Conservation (phyloP, 2,888 invertebrate genomes). For the Lacanobia wlatinum region DNA sequence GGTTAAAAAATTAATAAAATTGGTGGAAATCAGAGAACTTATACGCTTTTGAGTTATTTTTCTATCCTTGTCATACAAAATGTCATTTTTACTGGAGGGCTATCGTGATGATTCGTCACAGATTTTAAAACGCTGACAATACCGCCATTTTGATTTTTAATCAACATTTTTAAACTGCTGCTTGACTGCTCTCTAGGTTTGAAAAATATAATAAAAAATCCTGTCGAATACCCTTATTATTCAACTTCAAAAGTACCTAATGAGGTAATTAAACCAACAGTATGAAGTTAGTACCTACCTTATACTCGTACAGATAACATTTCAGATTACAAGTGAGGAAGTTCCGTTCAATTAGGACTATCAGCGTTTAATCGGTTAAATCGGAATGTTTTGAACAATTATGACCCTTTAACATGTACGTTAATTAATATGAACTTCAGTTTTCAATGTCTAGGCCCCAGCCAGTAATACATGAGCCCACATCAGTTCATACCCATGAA, state of each 20-base stretch:
- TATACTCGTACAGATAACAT: not conserved
- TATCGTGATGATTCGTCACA: too few species aligned
- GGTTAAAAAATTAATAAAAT: too few species aligned
- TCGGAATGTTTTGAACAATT: conserved; percentile 62
- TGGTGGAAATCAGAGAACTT: too few species aligned
- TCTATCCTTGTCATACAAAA: too few species aligned
- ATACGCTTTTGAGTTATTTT: too few species aligned
- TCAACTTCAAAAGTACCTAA: not conserved
- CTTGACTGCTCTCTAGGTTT: too few species aligned
- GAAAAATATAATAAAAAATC: too few species aligned
- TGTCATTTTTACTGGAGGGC: too few species aligned
- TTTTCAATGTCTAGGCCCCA: conserved; percentile 67
- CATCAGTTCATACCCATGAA: not conserved
- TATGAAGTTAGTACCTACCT: not conserved
- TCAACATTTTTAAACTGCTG: too few species aligned
- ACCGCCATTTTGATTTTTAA: too few species aligned
- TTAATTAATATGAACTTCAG: conserved; percentile 68
- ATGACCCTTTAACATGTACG: conserved; percentile 45
- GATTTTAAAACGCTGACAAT: too few species aligned
- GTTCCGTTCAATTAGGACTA: conserved; percentile 61
- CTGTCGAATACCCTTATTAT: not conserved
- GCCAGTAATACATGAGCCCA: conserved; percentile 23
- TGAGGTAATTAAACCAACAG: not conserved
- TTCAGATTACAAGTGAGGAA: conserved; percentile 53
- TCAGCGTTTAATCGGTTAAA: conserved; percentile 46